These are phyloP conservation scores for Babyrousa celebensis DNA, from an alignment of 2,797 vertebrate genomes.

Conservation along the genomic window DNA sequence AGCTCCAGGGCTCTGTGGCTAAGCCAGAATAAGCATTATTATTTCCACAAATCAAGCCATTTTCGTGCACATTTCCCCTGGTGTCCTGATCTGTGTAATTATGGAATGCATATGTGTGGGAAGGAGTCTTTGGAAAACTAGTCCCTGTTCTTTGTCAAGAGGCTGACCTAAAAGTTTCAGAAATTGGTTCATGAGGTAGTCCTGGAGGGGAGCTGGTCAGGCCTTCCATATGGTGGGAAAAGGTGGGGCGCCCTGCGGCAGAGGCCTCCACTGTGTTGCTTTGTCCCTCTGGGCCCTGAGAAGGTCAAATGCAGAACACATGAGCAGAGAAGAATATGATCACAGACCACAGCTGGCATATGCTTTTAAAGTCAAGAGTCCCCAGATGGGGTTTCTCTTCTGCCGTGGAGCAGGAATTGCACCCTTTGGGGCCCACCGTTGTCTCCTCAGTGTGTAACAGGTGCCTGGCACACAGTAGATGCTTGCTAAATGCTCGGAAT, in stretches of 20 bases:
- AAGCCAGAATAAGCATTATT: slow-evolving; percentile 82
- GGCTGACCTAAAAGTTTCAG: slow-evolving; percentile 67
- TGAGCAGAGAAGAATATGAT: too few relatives aligned
- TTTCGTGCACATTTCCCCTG: slow-evolving; percentile 77
- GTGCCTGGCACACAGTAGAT: not conserved
- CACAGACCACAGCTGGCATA: not conserved
- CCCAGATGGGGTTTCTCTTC: not conserved
- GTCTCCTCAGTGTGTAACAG: not conserved
- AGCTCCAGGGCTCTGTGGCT: slow-evolving; percentile 68
- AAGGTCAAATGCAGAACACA: not conserved
- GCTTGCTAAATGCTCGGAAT: not conserved
- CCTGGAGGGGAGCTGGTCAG: not conserved
- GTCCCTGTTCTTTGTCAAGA: slow-evolving; percentile 82
- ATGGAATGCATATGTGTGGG: slow-evolving; percentile 80
- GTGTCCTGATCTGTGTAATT: slow-evolving; percentile 80
- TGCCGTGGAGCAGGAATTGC: not conserved
- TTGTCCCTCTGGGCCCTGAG: not conserved
- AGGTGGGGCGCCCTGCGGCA: not conserved
- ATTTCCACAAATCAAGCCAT: slow-evolving; percentile 85
- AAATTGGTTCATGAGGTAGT: slow-evolving; percentile 66
- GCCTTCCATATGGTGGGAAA: slow-evolving; percentile 20
- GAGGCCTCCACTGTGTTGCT: not conserved
- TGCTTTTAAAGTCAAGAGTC: not conserved
- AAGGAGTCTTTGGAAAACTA: slow-evolving; percentile 77
- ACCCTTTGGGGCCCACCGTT: not conserved